These are phyloP conservation scores for Heliothis virescens DNA, from an alignment of 1,140 invertebrate genomes.

Conservation along the genomic window DNA sequence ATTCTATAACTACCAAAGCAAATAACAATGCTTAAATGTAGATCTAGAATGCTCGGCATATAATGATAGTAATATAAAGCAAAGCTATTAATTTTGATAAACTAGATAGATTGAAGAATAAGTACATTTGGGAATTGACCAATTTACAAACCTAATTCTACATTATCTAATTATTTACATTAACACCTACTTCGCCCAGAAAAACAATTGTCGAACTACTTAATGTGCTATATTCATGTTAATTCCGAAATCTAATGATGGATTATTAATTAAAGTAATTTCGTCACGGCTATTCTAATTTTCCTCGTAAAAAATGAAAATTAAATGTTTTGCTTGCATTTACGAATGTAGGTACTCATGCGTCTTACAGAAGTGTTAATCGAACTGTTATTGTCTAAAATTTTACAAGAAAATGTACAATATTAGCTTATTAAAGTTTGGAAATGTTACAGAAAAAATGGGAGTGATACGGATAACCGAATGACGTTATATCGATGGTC, in stretches of 20 bases:
- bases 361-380: background rate
- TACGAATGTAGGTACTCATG: background rate
- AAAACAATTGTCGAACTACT: constrained; percentile 15
- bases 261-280: background rate
- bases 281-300: too few relatives aligned
- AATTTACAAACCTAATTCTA: constrained; percentile 78
- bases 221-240: constrained; percentile 6
- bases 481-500: too few relatives aligned
- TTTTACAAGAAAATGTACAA: background rate
- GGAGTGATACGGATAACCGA: too few relatives aligned
- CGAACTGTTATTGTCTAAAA: constrained; percentile 19
- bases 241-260: constrained; percentile 2
- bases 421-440: background rate
- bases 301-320: too few relatives aligned
- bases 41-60: constrained; percentile 66
- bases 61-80: constrained; percentile 62
- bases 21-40: constrained; percentile 59
- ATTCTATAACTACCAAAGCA: constrained; percentile 72
- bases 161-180: constrained; percentile 69
- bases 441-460: background rate
- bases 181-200: constrained; percentile 43
- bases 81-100: constrained; percentile 71
- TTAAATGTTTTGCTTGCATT: background rate
- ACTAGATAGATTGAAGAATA: constrained; percentile 68
- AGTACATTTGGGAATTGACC: constrained; percentile 78